These are phyloP conservation scores for Isichthys henryi DNA, from an alignment of 2,113 vertebrate genomes.

Conservation along the genomic window DNA sequence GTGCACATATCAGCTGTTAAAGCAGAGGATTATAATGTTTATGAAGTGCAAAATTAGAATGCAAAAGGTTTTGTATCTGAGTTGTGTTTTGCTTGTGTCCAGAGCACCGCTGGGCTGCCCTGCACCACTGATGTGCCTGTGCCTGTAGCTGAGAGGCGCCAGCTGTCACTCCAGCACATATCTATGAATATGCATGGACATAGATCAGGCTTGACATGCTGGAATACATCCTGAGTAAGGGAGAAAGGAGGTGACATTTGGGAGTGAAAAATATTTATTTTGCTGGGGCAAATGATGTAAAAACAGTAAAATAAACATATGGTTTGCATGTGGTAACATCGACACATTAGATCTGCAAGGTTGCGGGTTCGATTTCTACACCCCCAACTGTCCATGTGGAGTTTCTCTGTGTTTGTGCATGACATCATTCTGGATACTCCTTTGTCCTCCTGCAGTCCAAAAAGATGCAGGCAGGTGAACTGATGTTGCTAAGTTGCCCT, in stretches of 20 bases:
- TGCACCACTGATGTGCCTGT: not conserved
- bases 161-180: not conserved
- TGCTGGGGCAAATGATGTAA: not conserved
- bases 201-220: not conserved
- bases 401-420: not conserved
- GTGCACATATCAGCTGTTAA: not conserved
- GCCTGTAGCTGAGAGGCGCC: not conserved
- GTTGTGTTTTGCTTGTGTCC: not conserved
- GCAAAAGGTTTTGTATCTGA: not conserved
- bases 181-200: not conserved
- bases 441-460: not conserved
- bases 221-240: not conserved
- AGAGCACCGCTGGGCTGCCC: not conserved
- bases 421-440: not conserved
- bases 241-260: not conserved
- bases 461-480: not conserved
- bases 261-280: not conserved
- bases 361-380: not conserved
- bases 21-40: not conserved
- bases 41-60: not conserved
- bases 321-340: not conserved
- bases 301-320: not conserved
- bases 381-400: not conserved
- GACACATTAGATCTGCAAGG: not conserved
- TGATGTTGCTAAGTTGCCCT: not conserved